Conservation (phyloP, 1,140 invertebrate species). For the Lucilia sericata region DNA sequence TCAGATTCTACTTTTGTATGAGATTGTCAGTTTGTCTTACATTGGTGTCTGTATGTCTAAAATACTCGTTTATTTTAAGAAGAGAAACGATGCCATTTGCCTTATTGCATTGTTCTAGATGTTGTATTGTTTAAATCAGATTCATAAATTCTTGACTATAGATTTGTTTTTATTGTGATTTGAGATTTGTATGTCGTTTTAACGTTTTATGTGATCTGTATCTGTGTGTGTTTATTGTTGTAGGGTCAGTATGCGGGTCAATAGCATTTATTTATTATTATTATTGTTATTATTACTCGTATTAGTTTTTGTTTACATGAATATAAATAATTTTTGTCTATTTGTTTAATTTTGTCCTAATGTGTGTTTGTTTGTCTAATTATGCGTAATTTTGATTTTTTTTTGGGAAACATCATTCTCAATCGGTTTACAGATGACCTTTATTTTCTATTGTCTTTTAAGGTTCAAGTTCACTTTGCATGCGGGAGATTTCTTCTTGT, state of each 20-base stretch:
- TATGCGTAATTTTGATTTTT: slow-evolving; percentile 34
- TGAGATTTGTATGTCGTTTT: not conserved
- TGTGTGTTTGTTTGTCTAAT: slow-evolving; percentile 30
- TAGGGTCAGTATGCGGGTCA: slow-evolving; percentile 42
- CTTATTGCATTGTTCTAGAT: slow-evolving; percentile 28
- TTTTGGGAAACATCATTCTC: not conserved
- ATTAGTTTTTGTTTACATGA: not conserved
- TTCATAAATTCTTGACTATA: slow-evolving; percentile 24
- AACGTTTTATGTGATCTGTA: not conserved
- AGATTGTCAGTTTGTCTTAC: not conserved
- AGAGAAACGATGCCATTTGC: not conserved
- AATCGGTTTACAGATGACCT: slow-evolving; percentile 34
- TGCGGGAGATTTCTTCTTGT: slow-evolving; percentile 33
- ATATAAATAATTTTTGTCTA: slow-evolving; percentile 22
- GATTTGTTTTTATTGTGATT: slow-evolving; percentile 12
- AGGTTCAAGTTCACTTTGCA: slow-evolving; percentile 41
- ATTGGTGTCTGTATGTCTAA: not conserved
- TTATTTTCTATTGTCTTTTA: not conserved
- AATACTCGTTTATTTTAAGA: not conserved
- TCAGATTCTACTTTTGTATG: not conserved
- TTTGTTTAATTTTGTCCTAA: slow-evolving; percentile 6
- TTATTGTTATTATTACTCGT: not conserved
- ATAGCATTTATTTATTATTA: slow-evolving; percentile 9
- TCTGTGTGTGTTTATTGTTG: not conserved
- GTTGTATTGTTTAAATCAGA: slow-evolving; percentile 25